Evolutionary conservation across 2,888 invertebrate genomes (phyloP), one percentile per base, ranked within the genome.

Genomic region (Cheiracanthium punctorium): DNA sequence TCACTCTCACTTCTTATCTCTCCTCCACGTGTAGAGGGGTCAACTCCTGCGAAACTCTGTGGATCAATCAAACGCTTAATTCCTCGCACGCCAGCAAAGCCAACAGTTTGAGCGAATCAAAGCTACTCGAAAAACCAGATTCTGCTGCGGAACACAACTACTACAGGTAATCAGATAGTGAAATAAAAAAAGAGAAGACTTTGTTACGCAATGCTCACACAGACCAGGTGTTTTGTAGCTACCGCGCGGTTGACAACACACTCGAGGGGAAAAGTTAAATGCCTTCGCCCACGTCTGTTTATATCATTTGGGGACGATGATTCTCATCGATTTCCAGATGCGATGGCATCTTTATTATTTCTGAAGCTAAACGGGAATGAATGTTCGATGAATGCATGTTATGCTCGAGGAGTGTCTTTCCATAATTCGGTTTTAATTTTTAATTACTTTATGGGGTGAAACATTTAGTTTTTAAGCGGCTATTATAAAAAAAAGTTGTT

Each of bases 31-130:
- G 0, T 73, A 81, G 80, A 20, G 88, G 84, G 30, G 90, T 90
- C 32, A 89, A 88, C 72, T 88, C 89, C 8, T 81, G 89, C 30
- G 89, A 90, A 72, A 88, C 94, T 85, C 91, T 95, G 64, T 95
- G 95, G 95, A 95, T 95, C 88, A 95, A 95, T 90, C 92, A 94
- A 82, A 94, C 95, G 37, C 95, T 95, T 94, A 93, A 94, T 86
- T 93, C 94, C 0, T 92, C 92, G 0, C 93, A 93, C 85, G 88
- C 90, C 2, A 94, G 94, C 90, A 94, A 94, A 90, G 71, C 76
- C 0, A 94, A 94, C 90, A 87, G 76, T 28, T 94, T 90, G 43
- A 91, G 90, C n/a, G 93, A 93, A 88, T 94, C 94, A 10, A 94
- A 94, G 90, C 92, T 94, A 69, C 91, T 94, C 48, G 93, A 94